Evolutionary conservation across 92 coral and sea anemone genomes (phyloP), one percentile per base, ranked within the genome.

Genomic region (Porites cylindrica): DNA sequence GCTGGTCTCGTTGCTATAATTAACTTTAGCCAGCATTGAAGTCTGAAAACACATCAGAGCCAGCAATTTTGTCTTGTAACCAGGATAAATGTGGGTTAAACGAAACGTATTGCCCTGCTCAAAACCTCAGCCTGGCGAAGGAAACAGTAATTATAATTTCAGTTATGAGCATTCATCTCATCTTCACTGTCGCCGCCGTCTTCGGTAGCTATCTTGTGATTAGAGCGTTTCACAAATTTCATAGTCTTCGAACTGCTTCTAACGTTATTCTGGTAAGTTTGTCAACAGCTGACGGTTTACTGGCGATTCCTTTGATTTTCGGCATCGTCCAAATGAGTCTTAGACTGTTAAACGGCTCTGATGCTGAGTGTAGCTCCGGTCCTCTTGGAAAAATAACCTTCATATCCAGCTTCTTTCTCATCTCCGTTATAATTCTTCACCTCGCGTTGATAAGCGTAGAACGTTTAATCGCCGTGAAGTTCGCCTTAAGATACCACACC

Each of bases 171-270:
- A 50, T 80, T 43, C 10, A 66, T 19, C 47, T 53, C 32, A 23
- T 66, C 14, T 11, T 80, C 14, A 67, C 17, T 19, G 6, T 3
- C 21, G 20, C 24, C n/a, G 20, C 84, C 18, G 12, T 80, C 18
- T 67, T 50, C 21, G 84, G 65, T 13, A 80, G 47, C 47, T 38
- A 38, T 38, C 6, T 38, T 38, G 47, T 38, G 47, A 38, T 38
- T 38, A 38, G 47, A 7, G 84, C 84, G 10, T 80, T 80, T 29
- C 32, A 1, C 32, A 29, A 29, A 29, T 29, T 29, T 29, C 32
- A 29, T 29, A 29, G 32, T 6, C 61, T 88, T 18, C 91, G 78
- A 66, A 88, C 70, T 23, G 72, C 88, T 10, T 82, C 91, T 7
- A 88, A 82, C 64, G 13, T 32, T 6, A 63, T 82, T 29, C 32